Evolutionary conservation across 2,888 invertebrate genomes (phyloP).

Genomic region (Brenthis ino): DNA sequence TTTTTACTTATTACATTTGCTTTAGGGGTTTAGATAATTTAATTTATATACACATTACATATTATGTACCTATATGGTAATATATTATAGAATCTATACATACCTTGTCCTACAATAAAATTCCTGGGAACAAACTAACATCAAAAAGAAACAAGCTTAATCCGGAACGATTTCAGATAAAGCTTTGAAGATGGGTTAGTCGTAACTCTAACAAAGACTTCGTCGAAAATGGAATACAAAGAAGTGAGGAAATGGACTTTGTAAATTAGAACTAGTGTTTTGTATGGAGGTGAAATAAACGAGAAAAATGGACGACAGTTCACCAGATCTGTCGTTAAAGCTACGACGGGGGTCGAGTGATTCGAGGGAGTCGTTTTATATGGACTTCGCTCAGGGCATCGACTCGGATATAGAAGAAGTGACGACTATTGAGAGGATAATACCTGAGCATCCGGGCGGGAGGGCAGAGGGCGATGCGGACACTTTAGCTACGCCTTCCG

Average conservation of each 20-base stretch:
- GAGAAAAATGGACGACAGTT: conserved; percentile 86
- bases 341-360: conserved; percentile 92
- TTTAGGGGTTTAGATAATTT: not conserved
- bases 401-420: conserved; percentile 95
- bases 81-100: not conserved
- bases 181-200: conserved; percentile 47
- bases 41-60: too few relatives aligned
- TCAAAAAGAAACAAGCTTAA: conserved; percentile 21
- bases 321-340: conserved; percentile 92
- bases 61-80: not conserved
- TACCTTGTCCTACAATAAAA: conserved; percentile 22
- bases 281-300: conserved; percentile 45
- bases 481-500: conserved; percentile 77
- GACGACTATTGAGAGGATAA: conserved; percentile 84
- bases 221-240: conserved; percentile 53
- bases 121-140: conserved; percentile 19
- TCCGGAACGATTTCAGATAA: conserved; percentile 30
- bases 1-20: not conserved
- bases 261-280: conserved; percentile 44
- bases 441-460: conserved; percentile 76
- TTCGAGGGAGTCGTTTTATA: conserved; percentile 93
- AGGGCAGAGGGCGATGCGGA: conserved; percentile 74
- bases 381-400: conserved; percentile 95
- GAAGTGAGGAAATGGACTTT: conserved; percentile 50
- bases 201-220: conserved; percentile 35